Percentiles rank a stretch among this genome's conserved stretches.
These are phyloP conservation scores for Drosophila percnosoma DNA, from an alignment of 2,888 invertebrate genomes.

Conservation along the genomic window DNA sequence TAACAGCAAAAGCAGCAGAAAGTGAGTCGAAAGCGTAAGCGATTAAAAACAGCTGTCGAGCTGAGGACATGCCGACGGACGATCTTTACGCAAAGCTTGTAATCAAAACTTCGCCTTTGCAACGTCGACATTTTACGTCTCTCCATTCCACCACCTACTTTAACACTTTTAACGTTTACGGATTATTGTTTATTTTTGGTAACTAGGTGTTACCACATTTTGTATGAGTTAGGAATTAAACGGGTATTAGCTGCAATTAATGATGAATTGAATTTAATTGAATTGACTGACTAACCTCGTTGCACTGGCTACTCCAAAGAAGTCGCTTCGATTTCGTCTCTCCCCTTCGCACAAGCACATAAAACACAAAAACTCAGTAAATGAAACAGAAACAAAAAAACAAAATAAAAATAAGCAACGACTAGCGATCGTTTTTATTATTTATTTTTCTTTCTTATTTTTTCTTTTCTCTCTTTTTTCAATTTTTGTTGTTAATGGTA, in stretches of 20 bases:
- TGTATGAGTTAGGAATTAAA: conserved; percentile 19
- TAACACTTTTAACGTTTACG: not conserved
- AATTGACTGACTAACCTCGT: conserved; percentile 37
- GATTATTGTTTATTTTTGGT: not conserved
- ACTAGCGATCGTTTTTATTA: conserved; percentile 13
- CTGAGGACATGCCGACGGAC: conserved; percentile 23
- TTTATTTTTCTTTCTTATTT: not conserved
- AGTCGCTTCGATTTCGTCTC: conserved; percentile 9
- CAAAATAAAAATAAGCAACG: conserved; percentile 31
- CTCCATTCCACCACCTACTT: not conserved
- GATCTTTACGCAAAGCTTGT: conserved; percentile 19
- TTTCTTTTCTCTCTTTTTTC: conserved; percentile 16
- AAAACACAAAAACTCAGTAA: conserved; percentile 14
- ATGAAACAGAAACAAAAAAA: conserved; percentile 29
- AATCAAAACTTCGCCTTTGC: conserved; percentile 12
- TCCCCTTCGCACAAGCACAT: conserved; percentile 18
- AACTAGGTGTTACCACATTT: not conserved
- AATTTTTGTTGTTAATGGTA: conserved; percentile 34
- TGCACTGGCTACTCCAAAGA: conserved; percentile 34
- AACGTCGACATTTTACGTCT: not conserved
- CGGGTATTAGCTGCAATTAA: conserved; percentile 14
- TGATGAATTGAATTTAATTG: conserved; percentile 2
- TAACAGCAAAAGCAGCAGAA: conserved; percentile 7
- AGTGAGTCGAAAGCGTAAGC: conserved; percentile 36
- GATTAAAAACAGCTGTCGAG: conserved; percentile 61